Evolutionary conservation across 2,797 vertebrate species (phyloP).

Genomic region (Takifugu rubripes): DNA sequence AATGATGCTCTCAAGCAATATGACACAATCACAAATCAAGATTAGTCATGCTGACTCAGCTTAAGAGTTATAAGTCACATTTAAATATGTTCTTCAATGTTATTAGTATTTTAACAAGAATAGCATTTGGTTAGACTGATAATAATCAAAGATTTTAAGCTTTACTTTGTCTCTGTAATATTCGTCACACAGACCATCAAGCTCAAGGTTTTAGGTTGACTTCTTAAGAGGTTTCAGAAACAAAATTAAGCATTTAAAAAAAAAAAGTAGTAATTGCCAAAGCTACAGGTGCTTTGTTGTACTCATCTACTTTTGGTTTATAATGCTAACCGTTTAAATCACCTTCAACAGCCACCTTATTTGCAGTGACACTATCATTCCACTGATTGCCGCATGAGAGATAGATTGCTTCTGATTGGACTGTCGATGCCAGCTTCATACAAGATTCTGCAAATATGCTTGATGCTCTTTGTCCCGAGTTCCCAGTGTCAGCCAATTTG

Average conservation of each 20-base stretch:
- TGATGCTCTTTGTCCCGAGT: slow-evolving; percentile 34
- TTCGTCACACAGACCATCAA: slow-evolving; percentile 47
- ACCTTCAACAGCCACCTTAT: slow-evolving; percentile 84
- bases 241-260: slow-evolving; percentile 45
- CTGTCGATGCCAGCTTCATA: slow-evolving; percentile 35
- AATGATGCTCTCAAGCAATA: slow-evolving; percentile 37
- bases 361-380: slow-evolving; percentile 71
- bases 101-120: slow-evolving; percentile 54
- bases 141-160: slow-evolving; percentile 46
- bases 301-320: slow-evolving; percentile 59
- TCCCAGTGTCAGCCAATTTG: slow-evolving; percentile 21
- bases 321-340: slow-evolving; percentile 79
- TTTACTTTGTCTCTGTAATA: slow-evolving; percentile 29
- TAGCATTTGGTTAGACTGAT: slow-evolving; percentile 54
- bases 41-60: slow-evolving; percentile 65
- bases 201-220: slow-evolving; percentile 33
- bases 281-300: slow-evolving; percentile 51
- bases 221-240: slow-evolving; percentile 44
- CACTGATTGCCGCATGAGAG: slow-evolving; percentile 63
- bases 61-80: slow-evolving; percentile 37
- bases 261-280: slow-evolving; percentile 52
- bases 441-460: slow-evolving; percentile 30
- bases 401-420: slow-evolving; percentile 64
- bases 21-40: slow-evolving; percentile 47
- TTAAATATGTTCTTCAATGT: slow-evolving; percentile 33